Evolutionary conservation across 2,113 vertebrate genomes (phyloP), one percentile per base, ranked within the genome.

Genomic region (Phyllostomus discolor): DNA sequence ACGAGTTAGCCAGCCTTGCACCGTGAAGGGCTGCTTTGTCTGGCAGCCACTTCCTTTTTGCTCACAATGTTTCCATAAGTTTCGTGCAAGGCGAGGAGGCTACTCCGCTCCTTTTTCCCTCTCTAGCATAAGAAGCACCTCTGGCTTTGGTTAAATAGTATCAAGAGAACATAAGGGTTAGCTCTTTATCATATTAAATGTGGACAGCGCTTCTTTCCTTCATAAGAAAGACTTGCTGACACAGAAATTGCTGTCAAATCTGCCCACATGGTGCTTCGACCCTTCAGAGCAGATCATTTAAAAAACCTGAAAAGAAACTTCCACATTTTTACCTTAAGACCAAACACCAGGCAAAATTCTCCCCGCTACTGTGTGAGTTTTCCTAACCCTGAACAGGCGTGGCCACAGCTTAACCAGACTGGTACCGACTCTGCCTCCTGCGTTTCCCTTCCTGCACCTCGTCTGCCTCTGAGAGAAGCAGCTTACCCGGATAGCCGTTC

Each of bases 401-500:
- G 67, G 66, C 38, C 62, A 67, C 11, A 12, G 54, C 16, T 69
- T 46, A 64, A 97, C 76, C 26, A 90, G 94, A 38, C 35, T 67
- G 78, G 46, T 94, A 97, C 96, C 0, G 0, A 59, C 43, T 48
- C 92, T 15, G 9, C 91, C 41, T 10, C 7, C 4, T 41, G n/a
- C 54, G 24, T 83, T 93, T 86, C 50, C 91, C 73, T 97, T 73
- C 38, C 0, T 3, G 90, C 73, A 92, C 78, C n/a, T 64, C 1
- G 41, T 70, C 67, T 19, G 76, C 33, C 20, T 20, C 75, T 11
- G 64, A 95, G 81, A 66, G 86, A 92, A 87, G n/a, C 38, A 31
- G 81, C 98, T 38, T 98, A 99, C 99, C 99, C 98, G 99, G 98
- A 92, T 99, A 99, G 93, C 99, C 99, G 66, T 99, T 99, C 96